phyloP scores from a whole-genome alignment of 2,888 invertebrate genomes.

The Nomada lathburiana region DNA sequence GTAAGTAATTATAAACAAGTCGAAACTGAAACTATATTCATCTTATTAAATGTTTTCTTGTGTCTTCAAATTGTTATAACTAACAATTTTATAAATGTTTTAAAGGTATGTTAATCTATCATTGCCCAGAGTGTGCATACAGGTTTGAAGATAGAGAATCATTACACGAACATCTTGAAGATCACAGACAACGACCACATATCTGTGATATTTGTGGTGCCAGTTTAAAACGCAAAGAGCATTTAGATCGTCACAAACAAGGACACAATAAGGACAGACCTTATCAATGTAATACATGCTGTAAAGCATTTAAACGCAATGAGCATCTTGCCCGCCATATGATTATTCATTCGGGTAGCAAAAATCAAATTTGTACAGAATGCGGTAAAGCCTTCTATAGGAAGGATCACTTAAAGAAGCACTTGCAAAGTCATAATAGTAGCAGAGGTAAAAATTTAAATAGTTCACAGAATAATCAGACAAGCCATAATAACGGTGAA shows the following conservation, averaged over 20 bases:
- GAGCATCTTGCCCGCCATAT: conserved; percentile 93
- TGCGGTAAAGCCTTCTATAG: conserved; percentile 91
- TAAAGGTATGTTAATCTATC: conserved; percentile 79
- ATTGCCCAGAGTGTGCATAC: conserved; percentile 82
- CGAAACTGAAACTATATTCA: background rate
- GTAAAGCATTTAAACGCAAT: conserved; percentile 92
- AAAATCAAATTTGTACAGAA: conserved; percentile 91
- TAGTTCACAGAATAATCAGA: conserved; percentile 83
- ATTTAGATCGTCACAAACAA: conserved; percentile 91
- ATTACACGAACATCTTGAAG: conserved; percentile 89
- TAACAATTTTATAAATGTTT: conserved; percentile 18
- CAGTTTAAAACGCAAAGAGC: conserved; percentile 91
- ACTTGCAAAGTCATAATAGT: conserved; percentile 91
- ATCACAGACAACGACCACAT: conserved; percentile 92
- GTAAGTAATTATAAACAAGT: conserved; percentile 58
- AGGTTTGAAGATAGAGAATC: conserved; percentile 80
- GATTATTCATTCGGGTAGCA: conserved; percentile 93
- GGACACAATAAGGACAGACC: conserved; percentile 93
- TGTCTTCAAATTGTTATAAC: background rate
- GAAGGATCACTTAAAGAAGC: conserved; percentile 93
- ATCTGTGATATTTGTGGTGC: conserved; percentile 92
- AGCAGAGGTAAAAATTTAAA: conserved; percentile 87
- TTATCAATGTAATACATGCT: conserved; percentile 91
- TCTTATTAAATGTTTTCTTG: background rate
- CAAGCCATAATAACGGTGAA: conserved; percentile 78